phyloP scores from a whole-genome alignment of 2,113 vertebrate species.

The Salvelinus namaycush region DNA sequence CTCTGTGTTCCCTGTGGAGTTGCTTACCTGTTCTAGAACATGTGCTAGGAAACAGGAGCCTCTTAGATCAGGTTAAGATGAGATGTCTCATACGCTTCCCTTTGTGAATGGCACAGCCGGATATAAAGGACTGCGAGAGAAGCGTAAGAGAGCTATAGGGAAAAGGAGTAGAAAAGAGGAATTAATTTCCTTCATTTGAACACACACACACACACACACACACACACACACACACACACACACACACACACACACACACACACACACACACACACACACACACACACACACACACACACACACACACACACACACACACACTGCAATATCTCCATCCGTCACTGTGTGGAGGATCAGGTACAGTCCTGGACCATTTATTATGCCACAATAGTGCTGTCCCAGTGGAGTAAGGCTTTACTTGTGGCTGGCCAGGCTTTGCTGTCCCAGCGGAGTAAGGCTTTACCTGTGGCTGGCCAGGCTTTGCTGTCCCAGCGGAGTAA shows the following conservation, averaged over 20 bases:
- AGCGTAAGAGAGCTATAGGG: slow-evolving; percentile 15
- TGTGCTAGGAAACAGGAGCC: slow-evolving; percentile 35
- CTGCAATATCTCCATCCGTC: slow-evolving; percentile 29
- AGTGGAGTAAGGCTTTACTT: slow-evolving; percentile 37
- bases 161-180: not conserved
- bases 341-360: slow-evolving; percentile 31
- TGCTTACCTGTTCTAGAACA: slow-evolving; percentile 22
- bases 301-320: not conserved
- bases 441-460: slow-evolving; percentile 55
- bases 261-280: not conserved
- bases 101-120: slow-evolving; percentile 25
- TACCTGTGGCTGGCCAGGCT: slow-evolving; percentile 15
- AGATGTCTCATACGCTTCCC: slow-evolving; percentile 15
- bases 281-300: not conserved
- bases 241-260: not conserved
- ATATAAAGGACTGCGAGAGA: not conserved
- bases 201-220: not conserved
- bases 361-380: slow-evolving; percentile 55
- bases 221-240: not conserved
- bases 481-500: slow-evolving; percentile 59
- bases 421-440: slow-evolving; percentile 21
- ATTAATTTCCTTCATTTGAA: not conserved
- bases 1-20: slow-evolving; percentile 10
- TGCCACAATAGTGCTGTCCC: slow-evolving; percentile 69
- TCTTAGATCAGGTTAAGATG: slow-evolving; percentile 24